Evolutionary conservation across 2,797 vertebrate genomes (phyloP).

Genomic region (Vultur gryphus): DNA sequence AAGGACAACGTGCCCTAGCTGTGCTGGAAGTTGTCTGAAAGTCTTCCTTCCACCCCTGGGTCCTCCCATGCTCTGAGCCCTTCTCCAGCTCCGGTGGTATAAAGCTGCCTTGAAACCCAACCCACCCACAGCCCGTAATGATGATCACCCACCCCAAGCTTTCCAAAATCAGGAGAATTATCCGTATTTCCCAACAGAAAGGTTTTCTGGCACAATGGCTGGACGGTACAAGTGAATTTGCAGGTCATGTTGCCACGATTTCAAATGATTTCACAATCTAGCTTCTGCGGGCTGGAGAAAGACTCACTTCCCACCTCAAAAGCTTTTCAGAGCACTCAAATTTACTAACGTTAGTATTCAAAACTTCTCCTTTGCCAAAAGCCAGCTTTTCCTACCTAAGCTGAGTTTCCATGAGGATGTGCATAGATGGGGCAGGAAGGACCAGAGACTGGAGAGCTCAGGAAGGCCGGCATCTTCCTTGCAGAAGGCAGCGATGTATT

Average conservation of each 20-base stretch:
- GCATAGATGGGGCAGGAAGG: not conserved
- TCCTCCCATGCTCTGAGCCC: not conserved
- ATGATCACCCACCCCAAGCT: no score
- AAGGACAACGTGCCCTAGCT: accelerated
- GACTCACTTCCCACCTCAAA: not conserved
- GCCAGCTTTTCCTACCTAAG: not conserved
- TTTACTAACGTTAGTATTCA: no score
- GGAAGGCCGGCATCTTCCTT: not conserved
- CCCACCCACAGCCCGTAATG: not conserved
- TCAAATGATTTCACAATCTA: not conserved
- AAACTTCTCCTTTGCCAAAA: not conserved
- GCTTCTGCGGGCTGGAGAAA: not conserved
- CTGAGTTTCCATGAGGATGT: not conserved
- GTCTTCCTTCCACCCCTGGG: not conserved
- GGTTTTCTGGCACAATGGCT: not conserved
- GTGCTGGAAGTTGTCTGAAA: not conserved
- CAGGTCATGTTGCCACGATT: not conserved
- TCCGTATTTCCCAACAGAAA: not conserved
- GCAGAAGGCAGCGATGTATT: accelerated
- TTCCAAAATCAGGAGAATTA: not conserved
- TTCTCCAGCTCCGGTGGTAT: not conserved
- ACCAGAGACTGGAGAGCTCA: not conserved
- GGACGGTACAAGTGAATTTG: not conserved
- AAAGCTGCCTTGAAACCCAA: not conserved
- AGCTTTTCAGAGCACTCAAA: not conserved